Conservation (phyloP, 2,888 invertebrate species). For the Brachynemurus nebulosus region DNA sequence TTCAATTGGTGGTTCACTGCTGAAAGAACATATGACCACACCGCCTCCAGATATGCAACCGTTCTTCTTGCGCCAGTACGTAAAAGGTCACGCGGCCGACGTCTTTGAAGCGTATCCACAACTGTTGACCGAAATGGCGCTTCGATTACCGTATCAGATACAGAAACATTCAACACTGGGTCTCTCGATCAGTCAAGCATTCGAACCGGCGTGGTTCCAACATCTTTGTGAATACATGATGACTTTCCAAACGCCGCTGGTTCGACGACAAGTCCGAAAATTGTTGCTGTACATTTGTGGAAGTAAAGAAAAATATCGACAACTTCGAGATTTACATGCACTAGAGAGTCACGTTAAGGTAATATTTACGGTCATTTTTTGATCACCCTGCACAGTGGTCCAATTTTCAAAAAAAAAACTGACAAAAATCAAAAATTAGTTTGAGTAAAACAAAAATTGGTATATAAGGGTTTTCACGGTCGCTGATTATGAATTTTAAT, state of each 20-base stretch:
- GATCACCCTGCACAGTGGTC: too few species aligned
- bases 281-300: slow-evolving; percentile 84
- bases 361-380: too few species aligned
- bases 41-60: slow-evolving; percentile 91
- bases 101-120: slow-evolving; percentile 90
- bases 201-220: slow-evolving; percentile 58
- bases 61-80: slow-evolving; percentile 84
- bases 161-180: slow-evolving; percentile 53
- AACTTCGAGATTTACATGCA: slow-evolving; percentile 85
- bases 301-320: slow-evolving; percentile 89
- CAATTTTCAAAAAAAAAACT: too few species aligned
- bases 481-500: too few species aligned
- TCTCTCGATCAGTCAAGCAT: slow-evolving; percentile 34
- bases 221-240: slow-evolving; percentile 90
- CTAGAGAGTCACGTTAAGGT: slow-evolving; percentile 77
- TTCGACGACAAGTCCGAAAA: slow-evolving; percentile 82
- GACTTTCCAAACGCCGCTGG: slow-evolving; percentile 80
- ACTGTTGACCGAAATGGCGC: slow-evolving; percentile 87
- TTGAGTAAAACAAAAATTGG: too few species aligned
- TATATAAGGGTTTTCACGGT: too few species aligned
- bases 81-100: slow-evolving; percentile 80
- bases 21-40: slow-evolving; percentile 69
- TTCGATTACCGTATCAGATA: slow-evolving; percentile 88
- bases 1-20: slow-evolving; percentile 49
- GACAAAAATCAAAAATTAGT: too few species aligned